These are phyloP conservation scores for Battus philenor DNA, from an alignment of 1,140 invertebrate species.

Conservation along the genomic window DNA sequence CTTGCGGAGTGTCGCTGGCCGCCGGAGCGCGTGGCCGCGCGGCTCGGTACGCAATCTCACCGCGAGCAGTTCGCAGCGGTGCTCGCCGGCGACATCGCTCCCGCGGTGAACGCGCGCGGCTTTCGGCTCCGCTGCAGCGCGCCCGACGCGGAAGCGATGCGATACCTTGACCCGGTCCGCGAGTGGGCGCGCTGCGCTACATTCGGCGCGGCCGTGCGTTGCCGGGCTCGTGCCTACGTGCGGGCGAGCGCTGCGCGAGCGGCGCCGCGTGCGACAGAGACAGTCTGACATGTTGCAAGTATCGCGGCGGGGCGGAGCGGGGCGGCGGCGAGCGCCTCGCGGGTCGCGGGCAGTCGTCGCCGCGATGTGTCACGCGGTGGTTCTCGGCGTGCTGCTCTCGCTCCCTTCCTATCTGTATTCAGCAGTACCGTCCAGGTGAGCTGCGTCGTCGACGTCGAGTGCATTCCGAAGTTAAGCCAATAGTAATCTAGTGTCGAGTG, in stretches of 20 bases:
- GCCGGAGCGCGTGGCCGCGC: too few relatives aligned
- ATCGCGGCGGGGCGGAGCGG: constrained; percentile 12
- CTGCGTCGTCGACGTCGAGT: constrained; percentile 14
- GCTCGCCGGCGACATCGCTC: too few relatives aligned
- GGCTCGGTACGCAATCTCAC: too few relatives aligned
- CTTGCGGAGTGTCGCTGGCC: too few relatives aligned
- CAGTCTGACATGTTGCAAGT: neutral
- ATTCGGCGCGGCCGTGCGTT: neutral
- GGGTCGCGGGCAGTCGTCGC: constrained; percentile 24
- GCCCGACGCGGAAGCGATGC: neutral
- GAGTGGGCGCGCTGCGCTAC: neutral
- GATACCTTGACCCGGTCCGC: neutral
- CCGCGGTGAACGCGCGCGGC: too few relatives aligned
- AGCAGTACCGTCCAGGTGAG: constrained; percentile 66
- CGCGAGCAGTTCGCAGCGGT: too few relatives aligned
- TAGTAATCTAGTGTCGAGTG: too few relatives aligned
- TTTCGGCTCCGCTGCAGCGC: neutral
- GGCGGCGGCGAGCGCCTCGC: constrained; percentile 1
- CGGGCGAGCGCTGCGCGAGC: neutral
- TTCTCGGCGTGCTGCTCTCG: constrained; percentile 63
- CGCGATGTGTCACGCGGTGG: constrained; percentile 65
- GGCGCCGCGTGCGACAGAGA: neutral
- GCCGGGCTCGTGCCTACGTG: neutral
- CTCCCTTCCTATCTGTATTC: constrained; percentile 64
- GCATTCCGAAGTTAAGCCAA: too few relatives aligned